Base-by-base conservation (phyloP, 2,888 invertebrate genomes). In the Kryphioiulus occultus region DNA sequence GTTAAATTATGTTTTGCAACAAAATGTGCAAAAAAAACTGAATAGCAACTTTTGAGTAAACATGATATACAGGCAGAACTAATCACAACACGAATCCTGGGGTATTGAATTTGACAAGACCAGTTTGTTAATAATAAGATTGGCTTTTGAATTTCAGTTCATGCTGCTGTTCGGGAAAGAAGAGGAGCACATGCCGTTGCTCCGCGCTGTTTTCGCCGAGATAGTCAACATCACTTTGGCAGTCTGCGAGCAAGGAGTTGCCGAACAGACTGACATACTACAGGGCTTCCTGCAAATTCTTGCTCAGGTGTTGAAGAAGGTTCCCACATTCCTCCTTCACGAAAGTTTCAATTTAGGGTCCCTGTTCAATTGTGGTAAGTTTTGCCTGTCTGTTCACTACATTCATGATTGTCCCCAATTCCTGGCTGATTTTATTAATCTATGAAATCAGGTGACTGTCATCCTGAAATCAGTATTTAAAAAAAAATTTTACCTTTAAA, bases 251-350 rank as follows among this genome's bases (percentile, higher is more conserved):
- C 89, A 89, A 89, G 90, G 91, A 90, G 90, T 95, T 86, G 92
- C 94, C 1, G 94, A 95, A 87, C 93, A 94, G 87, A 93, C 95
- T 0, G 96, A 96, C 91, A 93, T 96, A 32, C 92, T 96, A 82
- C 96, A 96, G 90, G 94, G 87, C 12, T 95, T 96, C 90, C 95
- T 95, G 91, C 90, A 92, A 1, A 92, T 95, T 89, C 92, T 96
- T 32, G 93, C 94, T 7, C 94, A 94, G 88, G 91, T 96, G 88
- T 93, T 94, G 86, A 96, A 95, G 92, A 96, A 95, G 91, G 94
- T 93, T 89, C 94, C 94, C 10, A 92, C 92, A 9, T 89, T 92
- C 86, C 89, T 92, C 89, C n/a, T 91, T 90, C 88, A 90, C 92
- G 88, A 92, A 39, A 90, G 91, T 39, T 91, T 93, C 88, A 93